Percentiles rank a stretch among this genome's conserved stretches.
phyloP scores from a whole-genome alignment of 2,797 vertebrate species.

The Pelochelys cantorii region DNA sequence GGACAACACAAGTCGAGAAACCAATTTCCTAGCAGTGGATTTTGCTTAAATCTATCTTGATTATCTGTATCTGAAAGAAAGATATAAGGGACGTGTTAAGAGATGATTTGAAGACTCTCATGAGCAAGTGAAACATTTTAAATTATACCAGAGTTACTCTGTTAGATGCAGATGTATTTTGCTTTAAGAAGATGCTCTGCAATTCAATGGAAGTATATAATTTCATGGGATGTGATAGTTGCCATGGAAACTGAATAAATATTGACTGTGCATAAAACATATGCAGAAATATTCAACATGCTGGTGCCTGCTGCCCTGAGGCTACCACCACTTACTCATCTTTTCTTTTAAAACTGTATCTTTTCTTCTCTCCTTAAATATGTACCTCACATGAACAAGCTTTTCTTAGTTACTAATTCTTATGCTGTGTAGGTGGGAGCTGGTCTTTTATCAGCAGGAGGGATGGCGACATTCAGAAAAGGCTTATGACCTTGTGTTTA shows the following conservation, averaged over 20 bases:
- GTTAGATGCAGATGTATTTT: constrained; percentile 33
- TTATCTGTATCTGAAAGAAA: not conserved
- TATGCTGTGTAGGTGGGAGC: not conserved
- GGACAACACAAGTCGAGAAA: not conserved
- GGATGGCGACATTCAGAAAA: not conserved
- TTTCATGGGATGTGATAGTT: constrained; percentile 70
- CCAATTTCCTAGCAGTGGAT: too few relatives aligned
- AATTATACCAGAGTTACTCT: constrained; percentile 9
- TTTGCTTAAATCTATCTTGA: not conserved
- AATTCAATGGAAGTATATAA: constrained; percentile 74
- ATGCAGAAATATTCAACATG: constrained; percentile 50
- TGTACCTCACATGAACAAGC: constrained; percentile 34
- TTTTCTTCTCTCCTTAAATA: constrained; percentile 19
- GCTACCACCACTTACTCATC: constrained; percentile 54
- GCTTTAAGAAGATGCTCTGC: constrained; percentile 57
- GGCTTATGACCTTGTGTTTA: not conserved
- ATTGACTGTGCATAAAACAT: constrained; percentile 49
- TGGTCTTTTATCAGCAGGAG: not conserved
- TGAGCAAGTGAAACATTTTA: not conserved
- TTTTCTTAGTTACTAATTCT: constrained; percentile 59
- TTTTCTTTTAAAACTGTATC: constrained; percentile 44
- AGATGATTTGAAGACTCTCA: not conserved
- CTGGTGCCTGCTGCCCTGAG: constrained; percentile 65
- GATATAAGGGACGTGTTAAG: not conserved
- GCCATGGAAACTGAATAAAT: constrained; percentile 80